These are phyloP conservation scores for Polydrusus cervinus DNA, from an alignment of 2,888 invertebrate genomes.

Conservation along the genomic window DNA sequence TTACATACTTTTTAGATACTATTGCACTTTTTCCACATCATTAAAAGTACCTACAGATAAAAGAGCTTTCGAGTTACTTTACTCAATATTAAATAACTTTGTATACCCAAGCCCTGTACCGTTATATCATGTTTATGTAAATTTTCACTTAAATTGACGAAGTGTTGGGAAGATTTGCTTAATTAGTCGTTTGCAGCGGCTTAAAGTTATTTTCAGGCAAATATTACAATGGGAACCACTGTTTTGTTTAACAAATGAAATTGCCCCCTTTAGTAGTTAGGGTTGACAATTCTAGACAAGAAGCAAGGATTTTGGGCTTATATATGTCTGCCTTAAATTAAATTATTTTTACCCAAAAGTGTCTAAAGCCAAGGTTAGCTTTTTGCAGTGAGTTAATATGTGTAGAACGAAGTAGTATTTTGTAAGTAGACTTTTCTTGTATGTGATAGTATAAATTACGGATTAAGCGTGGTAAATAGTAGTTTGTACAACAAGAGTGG, in stretches of 20 bases:
- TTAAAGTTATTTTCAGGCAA: constrained; percentile 44
- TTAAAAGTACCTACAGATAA: too few species aligned
- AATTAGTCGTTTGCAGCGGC: constrained; percentile 47
- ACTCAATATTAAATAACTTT: too few species aligned
- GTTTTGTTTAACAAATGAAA: constrained; percentile 46
- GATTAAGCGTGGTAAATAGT: too few species aligned
- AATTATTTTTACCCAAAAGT: not conserved
- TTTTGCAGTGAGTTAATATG: too few species aligned
- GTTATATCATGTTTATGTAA: constrained; percentile 45
- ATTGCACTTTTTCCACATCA: too few species aligned
- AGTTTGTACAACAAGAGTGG: too few species aligned
- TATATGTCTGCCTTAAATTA: not conserved
- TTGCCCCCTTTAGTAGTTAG: constrained; percentile 9
- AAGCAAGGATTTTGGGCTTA: not conserved
- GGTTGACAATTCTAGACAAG: not conserved
- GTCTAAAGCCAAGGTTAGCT: too few species aligned
- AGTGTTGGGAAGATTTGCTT: constrained; percentile 48
- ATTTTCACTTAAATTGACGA: constrained; percentile 52
- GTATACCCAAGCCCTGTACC: not conserved
- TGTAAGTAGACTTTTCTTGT: too few species aligned
- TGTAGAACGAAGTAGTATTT: too few species aligned
- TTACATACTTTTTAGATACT: too few species aligned
- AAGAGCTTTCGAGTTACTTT: too few species aligned
- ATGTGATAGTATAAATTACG: too few species aligned
- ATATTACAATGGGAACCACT: constrained; percentile 47